Evolutionary conservation across 2,888 invertebrate genomes (phyloP).

Genomic region (Criorhina ranunculi): DNA sequence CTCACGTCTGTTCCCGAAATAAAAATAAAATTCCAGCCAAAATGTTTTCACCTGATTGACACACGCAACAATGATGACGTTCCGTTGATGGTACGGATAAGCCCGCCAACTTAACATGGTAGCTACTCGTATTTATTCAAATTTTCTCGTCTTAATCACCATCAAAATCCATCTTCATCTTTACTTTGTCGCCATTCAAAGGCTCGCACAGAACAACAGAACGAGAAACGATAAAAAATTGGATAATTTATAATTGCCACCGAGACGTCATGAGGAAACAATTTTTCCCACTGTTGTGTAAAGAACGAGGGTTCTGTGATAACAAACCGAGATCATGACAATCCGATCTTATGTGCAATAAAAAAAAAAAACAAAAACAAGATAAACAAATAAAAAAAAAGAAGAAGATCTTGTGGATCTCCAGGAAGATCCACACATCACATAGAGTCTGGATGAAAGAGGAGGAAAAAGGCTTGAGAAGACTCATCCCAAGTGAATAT

Average conservation of each 20-base stretch:
- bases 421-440: conserved; percentile 58
- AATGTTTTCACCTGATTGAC: conserved; percentile 73
- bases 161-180: conserved; percentile 55
- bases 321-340: conserved; percentile 67
- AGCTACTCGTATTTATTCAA: conserved; percentile 57
- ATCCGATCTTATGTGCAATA: conserved; percentile 72
- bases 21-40: conserved; percentile 35
- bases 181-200: conserved; percentile 26
- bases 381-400: conserved; percentile 60
- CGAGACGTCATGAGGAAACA: conserved; percentile 66
- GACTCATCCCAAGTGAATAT: conserved; percentile 55
- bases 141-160: conserved; percentile 61
- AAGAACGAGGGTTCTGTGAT: conserved; percentile 55
- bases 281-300: conserved; percentile 69
- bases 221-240: conserved; percentile 29
- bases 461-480: conserved; percentile 34
- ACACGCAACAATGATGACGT: conserved; percentile 52
- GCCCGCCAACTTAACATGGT: conserved; percentile 40
- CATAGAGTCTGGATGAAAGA: conserved; percentile 4
- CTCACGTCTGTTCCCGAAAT: conserved; percentile 43
- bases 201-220: conserved; percentile 21
- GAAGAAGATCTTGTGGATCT: conserved; percentile 55
- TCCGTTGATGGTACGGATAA: conserved; percentile 47
- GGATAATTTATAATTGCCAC: conserved; percentile 75
- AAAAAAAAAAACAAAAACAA: conserved; percentile 61